Base-by-base conservation (phyloP, 2,888 invertebrate species). In the Halictus ligatus region DNA sequence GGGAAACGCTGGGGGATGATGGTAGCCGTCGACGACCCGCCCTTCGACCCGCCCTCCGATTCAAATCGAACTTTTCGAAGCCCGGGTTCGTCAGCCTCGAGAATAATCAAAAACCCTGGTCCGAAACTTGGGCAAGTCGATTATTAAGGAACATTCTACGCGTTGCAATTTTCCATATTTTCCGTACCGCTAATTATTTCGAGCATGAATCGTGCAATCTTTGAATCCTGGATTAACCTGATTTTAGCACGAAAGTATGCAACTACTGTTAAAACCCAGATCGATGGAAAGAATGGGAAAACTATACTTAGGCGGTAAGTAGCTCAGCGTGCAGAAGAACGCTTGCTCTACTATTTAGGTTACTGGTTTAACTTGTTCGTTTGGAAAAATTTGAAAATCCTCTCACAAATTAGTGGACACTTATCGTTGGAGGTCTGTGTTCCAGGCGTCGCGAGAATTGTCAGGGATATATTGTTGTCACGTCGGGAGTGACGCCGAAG, bases 1-100 rank as follows among this genome's bases (percentile, higher is more conserved):
- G 83, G 75, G 83, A 83, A 83, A 48, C 48, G 75, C 13, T 0
- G 18, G 21, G 60, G 60, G 12, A 25, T 13, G 60, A 25, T 25
- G 60, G 18, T 21, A 21, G 21, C 18, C 50, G 21, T 50, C 50
- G 50, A 21, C 69, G 40, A 69, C 25, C 21, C 54, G 54, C 21
- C 54, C 54, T 8, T 54, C 21, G 21, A 54, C 21, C 21, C 54
- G 54, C 21, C 35, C 8, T 35, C 21, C 35, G 21, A 35, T 29
- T 35, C 67, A 29, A 67, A 67, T 67, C 60, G 60, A 29, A 64
- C 15, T 15, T 64, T 64, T 29, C 60, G 29, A 7, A 29, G 25
- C 2, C 6, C 29, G 7, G 7, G 15, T 15, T 60, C 5, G 12
- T 15, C 60, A 5, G 60, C 60, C 25, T 29, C 29, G 25, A 15